Base-by-base conservation (phyloP, 2,113 vertebrate species). In the Tetraodon nigroviridis region DNA sequence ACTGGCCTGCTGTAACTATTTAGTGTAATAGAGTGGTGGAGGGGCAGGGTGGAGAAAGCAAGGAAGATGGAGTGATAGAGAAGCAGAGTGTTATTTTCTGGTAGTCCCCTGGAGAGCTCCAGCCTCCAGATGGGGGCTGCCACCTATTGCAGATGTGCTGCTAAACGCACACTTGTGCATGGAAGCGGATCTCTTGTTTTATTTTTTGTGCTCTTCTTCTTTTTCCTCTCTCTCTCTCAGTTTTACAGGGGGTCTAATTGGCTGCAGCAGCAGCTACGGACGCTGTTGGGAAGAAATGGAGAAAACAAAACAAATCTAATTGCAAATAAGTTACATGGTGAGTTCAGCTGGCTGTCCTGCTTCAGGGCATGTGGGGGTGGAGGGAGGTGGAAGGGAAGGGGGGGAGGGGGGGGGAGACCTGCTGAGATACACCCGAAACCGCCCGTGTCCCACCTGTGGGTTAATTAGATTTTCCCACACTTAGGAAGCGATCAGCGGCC, bases 261-360 rank as follows among this genome's bases (percentile, higher is more conserved):
- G 71, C 68, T 74, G 55, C 48, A 64, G 61, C 61, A 65, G 73
- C 55, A 74, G 52, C 73, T 68, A 58, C 63, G 69, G 54, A 78
- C 65, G 75, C 72, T 73, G 55, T 51, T 69, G 56, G 68, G 67
- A 19, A 69, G 71, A 81, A 83, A 85, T 73, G 60, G 73, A 54
- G 74, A 64, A 84, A 84, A 87, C 85, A 78, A 84, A 85, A 80
- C 70, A 80, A 68, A 81, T 85, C 72, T 80, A 86, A 85, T 84
- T 84, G 86, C 83, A 83, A 85, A 83, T 80, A 80, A 84, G 82
- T 81, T 64, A 78, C 69, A 71, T 75, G 63, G 81, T 79, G 78
- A 75, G 76, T 76, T 81, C 62, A 80, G 72, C 83, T 48, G 48
- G 64, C 67, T 61, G 73, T 75, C 62, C 55, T 73, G 61, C 79